phyloP scores from a whole-genome alignment of 35 echinoderm and acorn worm species.

The Heliocidaris erythrogramma region DNA sequence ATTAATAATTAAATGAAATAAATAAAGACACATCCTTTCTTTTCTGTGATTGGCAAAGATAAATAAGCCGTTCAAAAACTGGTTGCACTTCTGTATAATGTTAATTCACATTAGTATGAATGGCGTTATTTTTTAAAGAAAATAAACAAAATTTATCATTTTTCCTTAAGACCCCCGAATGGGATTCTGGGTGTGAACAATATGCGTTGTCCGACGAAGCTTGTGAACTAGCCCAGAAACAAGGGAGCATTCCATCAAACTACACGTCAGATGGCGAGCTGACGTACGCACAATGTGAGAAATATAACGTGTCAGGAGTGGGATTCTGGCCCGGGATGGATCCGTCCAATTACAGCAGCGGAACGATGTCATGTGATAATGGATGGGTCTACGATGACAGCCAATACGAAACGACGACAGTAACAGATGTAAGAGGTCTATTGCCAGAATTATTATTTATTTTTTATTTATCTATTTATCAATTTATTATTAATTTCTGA shows the following conservation, averaged over 20 bases:
- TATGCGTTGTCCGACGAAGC: background rate
- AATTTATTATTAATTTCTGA: no score
- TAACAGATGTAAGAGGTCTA: constrained; percentile 47
- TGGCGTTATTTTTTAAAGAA: no score
- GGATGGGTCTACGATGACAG: constrained; percentile 71
- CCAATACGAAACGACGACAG: constrained; percentile 65
- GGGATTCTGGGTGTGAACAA: constrained; percentile 45
- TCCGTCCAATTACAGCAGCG: background rate
- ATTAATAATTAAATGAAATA: no score
- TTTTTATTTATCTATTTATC: no score
- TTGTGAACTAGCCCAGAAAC: constrained; percentile 40
- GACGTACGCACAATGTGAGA: constrained; percentile 45
- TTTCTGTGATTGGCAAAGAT: no score
- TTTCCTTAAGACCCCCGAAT: constrained; percentile 35
- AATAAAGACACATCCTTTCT: no score
- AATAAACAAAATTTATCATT: no score
- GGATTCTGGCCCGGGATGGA: constrained; percentile 48
- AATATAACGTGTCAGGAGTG: constrained; percentile 62
- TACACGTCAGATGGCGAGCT: background rate
- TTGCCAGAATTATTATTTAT: no score
- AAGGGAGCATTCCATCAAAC: constrained; percentile 55
- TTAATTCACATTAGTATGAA: no score
- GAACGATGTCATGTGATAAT: constrained; percentile 50
- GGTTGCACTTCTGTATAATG: no score
- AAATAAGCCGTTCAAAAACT: no score